Evolutionary conservation across 2,888 invertebrate species (phyloP), one percentile per base, ranked within the genome.

Genomic region (Andrena praecox): DNA sequence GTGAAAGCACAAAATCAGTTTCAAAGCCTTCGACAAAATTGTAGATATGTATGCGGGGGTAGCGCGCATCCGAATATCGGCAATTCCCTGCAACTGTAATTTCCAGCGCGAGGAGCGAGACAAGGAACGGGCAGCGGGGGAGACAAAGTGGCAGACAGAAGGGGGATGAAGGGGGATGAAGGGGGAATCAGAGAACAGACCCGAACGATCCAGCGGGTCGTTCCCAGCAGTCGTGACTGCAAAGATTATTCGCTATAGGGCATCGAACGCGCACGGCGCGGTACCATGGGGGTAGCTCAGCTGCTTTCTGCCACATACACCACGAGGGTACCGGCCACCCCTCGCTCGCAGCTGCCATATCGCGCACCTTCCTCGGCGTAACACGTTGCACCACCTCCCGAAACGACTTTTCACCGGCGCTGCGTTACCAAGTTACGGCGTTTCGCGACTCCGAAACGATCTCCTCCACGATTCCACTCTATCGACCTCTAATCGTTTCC

Each of bases 311-410:
- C 69, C 85, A 81, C 85, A 89, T 85, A 87, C 85, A 68, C 79
- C 56, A 56, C 86, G 85, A 85, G 91, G 91, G 91, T 90, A 71
- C 52, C 88, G 84, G 82, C 80, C 86, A 91, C 91, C 91, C 91
- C 90, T 77, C 56, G 42, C 73, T 80, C 76, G 89, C 91, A 91
- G 91, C 91, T 91, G 91, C 87, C 76, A 42, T 73, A 88, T 88
- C 85, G 77, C 78, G 82, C 90, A 88, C 90, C 87, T 86, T 87
- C 85, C 54, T 50, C 80, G n/a, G 50, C 80, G 78, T 35, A 60
- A 68, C 83, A 67, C 79, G 69, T 75, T 59, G 62, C 78, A 54
- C 71, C 73, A 54, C 31, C 82, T 71, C 64, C 56, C 24, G 1
- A 33, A 33, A 27, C 56, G 16, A 1, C 52, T 60, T 27, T 42